Evolutionary conservation across 35 echinoderm and acorn worm species (phyloP).

Genomic region (Apostichopus parvimensis): DNA sequence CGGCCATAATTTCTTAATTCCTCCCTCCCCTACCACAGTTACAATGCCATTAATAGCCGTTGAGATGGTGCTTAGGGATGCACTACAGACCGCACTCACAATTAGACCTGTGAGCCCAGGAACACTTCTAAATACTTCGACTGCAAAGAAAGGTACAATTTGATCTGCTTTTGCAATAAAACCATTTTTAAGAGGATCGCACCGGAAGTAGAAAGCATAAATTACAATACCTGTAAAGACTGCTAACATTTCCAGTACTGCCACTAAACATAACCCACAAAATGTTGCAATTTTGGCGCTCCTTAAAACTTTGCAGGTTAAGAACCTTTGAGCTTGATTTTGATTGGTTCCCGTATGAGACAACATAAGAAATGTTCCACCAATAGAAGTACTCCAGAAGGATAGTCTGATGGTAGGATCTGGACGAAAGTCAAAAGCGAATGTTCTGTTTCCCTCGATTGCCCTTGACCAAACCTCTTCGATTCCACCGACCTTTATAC

Average conservation of each 20-base stretch:
- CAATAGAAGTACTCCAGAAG: constrained; percentile 1
- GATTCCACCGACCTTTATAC: constrained; percentile 10
- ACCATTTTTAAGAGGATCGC: constrained; percentile 12
- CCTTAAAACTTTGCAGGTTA: constrained; percentile 10
- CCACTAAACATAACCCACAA: background rate
- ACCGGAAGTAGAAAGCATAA: background rate
- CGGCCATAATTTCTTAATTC: constrained; percentile 26
- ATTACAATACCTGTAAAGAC: background rate
- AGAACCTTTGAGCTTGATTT: constrained; percentile 45
- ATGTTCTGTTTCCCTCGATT: background rate
- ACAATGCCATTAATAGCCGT: constrained; percentile 10
- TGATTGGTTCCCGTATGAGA: background rate
- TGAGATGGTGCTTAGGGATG: constrained; percentile 15
- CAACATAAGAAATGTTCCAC: constrained; percentile 1
- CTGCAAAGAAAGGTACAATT: constrained; percentile 20
- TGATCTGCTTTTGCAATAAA: constrained; percentile 3
- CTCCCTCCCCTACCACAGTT: background rate
- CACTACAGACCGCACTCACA: constrained; percentile 20
- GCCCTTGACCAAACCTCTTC: constrained; percentile 23
- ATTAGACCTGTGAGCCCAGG: constrained; percentile 10
- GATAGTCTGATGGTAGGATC: constrained; percentile 33
- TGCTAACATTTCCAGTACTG: background rate
- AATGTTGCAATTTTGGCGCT: constrained; percentile 14
- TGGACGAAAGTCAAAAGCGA: background rate
- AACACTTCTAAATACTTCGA: background rate